Conservation (phyloP, 2,888 invertebrate genomes). For the Hirtodrosophila trivittata region DNA sequence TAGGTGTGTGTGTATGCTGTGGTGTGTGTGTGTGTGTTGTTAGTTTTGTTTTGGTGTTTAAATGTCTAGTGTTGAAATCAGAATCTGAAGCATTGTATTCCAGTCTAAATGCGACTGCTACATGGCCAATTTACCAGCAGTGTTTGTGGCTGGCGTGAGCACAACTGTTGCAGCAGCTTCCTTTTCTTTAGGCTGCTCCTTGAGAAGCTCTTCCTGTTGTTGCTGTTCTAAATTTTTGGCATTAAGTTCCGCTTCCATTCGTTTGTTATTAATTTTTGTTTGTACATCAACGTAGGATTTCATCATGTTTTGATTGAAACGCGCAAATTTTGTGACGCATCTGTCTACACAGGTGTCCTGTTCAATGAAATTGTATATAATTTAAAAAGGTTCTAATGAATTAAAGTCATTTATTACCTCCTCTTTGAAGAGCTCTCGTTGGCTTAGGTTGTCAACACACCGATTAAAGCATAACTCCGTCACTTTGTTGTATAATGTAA, state of each 20-base stretch:
- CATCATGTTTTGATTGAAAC: constrained; percentile 83
- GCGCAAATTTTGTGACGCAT: constrained; percentile 83
- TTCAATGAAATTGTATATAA: neutral
- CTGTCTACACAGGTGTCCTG: constrained; percentile 80
- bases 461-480: constrained; percentile 83
- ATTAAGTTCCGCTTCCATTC: constrained; percentile 78
- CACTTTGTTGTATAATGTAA: constrained; percentile 83
- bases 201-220: constrained; percentile 44
- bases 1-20: constrained; percentile 1
- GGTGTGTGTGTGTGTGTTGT: constrained; percentile 11
- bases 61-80: constrained; percentile 58
- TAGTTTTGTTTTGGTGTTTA: constrained; percentile 34
- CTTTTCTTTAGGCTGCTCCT: constrained; percentile 32
- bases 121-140: constrained; percentile 37
- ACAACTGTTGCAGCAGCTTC: constrained; percentile 31
- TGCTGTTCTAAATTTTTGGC: constrained; percentile 60
- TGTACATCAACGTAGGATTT: constrained; percentile 83
- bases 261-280: constrained; percentile 80
- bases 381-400: too few relatives aligned
- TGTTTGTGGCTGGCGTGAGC: constrained; percentile 33
- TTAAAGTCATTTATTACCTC: constrained; percentile 63
- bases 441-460: constrained; percentile 82
- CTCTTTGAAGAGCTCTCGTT: constrained; percentile 68
- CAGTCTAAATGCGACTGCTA: constrained; percentile 48
- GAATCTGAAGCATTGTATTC: constrained; percentile 49